Base-by-base conservation (phyloP, 1,140 invertebrate genomes). In the Coelopa frigida region DNA sequence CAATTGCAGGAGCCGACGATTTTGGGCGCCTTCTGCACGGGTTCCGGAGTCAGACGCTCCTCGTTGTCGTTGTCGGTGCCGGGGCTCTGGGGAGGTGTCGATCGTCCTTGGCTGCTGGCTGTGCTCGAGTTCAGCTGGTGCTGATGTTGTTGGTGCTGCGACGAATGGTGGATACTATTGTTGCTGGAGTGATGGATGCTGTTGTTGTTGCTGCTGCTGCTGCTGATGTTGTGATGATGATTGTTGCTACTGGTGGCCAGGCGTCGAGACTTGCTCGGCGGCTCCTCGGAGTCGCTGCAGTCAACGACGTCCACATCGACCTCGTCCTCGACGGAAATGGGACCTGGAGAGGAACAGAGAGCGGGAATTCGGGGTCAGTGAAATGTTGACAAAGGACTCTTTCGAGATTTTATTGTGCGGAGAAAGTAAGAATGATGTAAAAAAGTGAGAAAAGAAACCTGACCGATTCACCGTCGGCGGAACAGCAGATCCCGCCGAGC, bases 1-100 rank as follows among this genome's bases (percentile, higher is more conserved):
- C 82, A 78, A 61, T 84, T 87, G 70, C 83, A 86, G 45, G 81
- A 75, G 53, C 85, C 84, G 3, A 65, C 64, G 29, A 70, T 66
- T 57, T 67, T 65, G 5, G 67, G 67, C 46, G 61, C 40, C 54
- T 67, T 67, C 45, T 67, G 59, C 32, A 62, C 60, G 6, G 67
- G 67, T 57, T 70, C 67, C 24, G 67, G 67, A 48, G 67, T 62
- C 33, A 68, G 41, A 14, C 67, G 55, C 42, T 70, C 67, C 31
- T 70, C 67, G 50, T 65, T 61, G 21, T 68, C 68, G 18, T 62
- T 63, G 48, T 68, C 62, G 5, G 63, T 68, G 4, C 61, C 61
- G 2, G 66, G 64, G 5, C 63, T 66, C 27, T 68, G 59, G 11
- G 61, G 57, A 21, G 66, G 64, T 18, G 62, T 66, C 14, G 62